Conservation (phyloP, 1,140 invertebrate species). For the Nasonia vitripennis region DNA sequence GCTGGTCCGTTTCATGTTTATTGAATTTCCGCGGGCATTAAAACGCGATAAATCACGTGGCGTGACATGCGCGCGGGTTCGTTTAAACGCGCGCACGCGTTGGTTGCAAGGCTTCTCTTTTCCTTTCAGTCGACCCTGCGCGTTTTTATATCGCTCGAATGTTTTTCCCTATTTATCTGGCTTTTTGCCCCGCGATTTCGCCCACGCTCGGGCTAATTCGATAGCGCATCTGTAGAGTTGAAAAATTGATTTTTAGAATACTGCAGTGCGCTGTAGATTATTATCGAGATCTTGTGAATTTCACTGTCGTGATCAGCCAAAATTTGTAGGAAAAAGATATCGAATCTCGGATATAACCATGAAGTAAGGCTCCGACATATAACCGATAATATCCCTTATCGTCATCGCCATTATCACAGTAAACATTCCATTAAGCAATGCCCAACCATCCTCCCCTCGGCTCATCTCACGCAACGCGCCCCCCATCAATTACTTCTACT, state of each 20-base stretch:
- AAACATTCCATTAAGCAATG: too few relatives aligned
- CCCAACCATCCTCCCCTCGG: too few relatives aligned
- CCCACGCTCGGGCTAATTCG: background rate
- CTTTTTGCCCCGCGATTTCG: background rate
- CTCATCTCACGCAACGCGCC: too few relatives aligned
- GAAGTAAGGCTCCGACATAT: too few relatives aligned
- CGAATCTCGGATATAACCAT: too few relatives aligned
- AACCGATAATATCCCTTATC: too few relatives aligned
- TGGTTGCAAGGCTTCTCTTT: background rate
- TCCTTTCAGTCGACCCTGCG: background rate
- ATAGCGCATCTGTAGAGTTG: background rate
- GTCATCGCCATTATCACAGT: too few relatives aligned
- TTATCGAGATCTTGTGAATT: too few relatives aligned
- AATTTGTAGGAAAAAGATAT: too few relatives aligned
- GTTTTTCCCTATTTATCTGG: constrained; percentile 7
- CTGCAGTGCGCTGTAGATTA: too few relatives aligned
- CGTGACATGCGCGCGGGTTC: background rate
- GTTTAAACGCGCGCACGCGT: background rate
- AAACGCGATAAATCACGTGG: constrained; percentile 53
- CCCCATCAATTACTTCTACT: background rate
- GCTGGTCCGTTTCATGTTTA: constrained; percentile 45
- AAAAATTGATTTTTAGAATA: too few relatives aligned
- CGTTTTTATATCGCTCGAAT: background rate
- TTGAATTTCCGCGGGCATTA: constrained; percentile 52
- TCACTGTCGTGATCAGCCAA: too few relatives aligned